Evolutionary conservation across 2,888 invertebrate species (phyloP).

Genomic region (Drosophila neonasuta): DNA sequence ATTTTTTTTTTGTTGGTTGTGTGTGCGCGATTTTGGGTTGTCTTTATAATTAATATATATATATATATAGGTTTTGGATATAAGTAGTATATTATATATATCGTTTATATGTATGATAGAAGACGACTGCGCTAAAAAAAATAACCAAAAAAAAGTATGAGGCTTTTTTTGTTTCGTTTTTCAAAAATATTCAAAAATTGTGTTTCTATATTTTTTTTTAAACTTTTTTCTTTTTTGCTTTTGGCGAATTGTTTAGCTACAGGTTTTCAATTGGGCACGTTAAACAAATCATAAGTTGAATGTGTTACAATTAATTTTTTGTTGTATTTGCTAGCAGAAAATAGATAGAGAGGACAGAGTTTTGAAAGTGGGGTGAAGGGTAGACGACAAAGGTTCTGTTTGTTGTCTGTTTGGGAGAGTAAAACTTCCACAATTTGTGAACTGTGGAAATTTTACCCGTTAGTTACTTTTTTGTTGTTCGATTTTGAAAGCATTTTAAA

Average conservation of each 20-base stretch:
- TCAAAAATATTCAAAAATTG: constrained; percentile 70
- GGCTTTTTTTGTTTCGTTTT: constrained; percentile 35
- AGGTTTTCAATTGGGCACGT: constrained; percentile 79
- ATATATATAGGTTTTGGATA: constrained; percentile 11
- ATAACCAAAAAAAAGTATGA: constrained; percentile 51
- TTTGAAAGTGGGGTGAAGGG: constrained; percentile 18
- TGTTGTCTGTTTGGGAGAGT: background rate
- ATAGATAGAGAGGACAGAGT: constrained; percentile 25
- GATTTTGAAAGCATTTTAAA: constrained; percentile 60
- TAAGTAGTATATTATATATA: constrained; percentile 17
- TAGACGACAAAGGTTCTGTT: background rate
- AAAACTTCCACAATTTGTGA: constrained; percentile 25
- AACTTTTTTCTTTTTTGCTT: constrained; percentile 21
- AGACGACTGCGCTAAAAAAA: constrained; percentile 61
- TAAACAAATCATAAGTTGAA: constrained; percentile 44
- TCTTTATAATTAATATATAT: constrained; percentile 30
- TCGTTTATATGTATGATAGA: constrained; percentile 15
- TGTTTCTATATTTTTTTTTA: constrained; percentile 19
- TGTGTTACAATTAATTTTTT: constrained; percentile 73
- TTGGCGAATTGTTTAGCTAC: constrained; percentile 82
- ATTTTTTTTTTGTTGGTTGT: constrained; percentile 13
- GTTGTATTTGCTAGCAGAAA: constrained; percentile 71
- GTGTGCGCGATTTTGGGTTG: constrained; percentile 52
- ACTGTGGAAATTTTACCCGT: constrained; percentile 26
- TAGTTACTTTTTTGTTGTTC: constrained; percentile 3